Evolutionary conservation across 1,140 invertebrate genomes (phyloP).

Genomic region (Trachymyrmex septentrionalis): DNA sequence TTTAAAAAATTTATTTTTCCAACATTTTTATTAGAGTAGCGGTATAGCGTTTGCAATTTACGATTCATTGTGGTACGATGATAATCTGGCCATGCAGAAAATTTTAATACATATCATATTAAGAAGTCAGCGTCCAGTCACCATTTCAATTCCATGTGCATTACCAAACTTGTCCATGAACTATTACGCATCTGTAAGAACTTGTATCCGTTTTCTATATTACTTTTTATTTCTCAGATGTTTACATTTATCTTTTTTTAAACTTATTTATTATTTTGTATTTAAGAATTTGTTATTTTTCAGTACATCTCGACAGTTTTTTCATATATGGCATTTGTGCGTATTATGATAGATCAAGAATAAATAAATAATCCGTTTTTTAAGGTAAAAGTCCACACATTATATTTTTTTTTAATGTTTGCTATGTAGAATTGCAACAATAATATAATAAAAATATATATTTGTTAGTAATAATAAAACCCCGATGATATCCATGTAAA

Average conservation of each 20-base stretch:
- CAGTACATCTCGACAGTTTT: slow-evolving; percentile 50
- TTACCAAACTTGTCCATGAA: slow-evolving; percentile 46
- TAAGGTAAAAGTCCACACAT: neutral
- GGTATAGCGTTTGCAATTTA: slow-evolving; percentile 15
- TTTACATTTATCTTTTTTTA: neutral
- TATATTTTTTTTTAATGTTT: slow-evolving; percentile 14
- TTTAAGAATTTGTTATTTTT: neutral
- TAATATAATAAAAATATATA: neutral
- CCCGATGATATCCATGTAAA: neutral
- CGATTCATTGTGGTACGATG: slow-evolving; percentile 26
- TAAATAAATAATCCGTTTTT: neutral
- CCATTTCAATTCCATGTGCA: slow-evolving; percentile 20
- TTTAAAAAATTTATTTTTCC: neutral
- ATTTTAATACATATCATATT: slow-evolving; percentile 20
- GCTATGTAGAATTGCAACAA: neutral
- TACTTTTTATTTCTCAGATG: neutral
- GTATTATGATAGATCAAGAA: slow-evolving; percentile 23
- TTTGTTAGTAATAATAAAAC: neutral
- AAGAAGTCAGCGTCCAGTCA: slow-evolving; percentile 37
- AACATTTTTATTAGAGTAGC: slow-evolving; percentile 28
- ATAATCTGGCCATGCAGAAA: neutral
- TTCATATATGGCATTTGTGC: slow-evolving; percentile 46
- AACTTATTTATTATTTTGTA: neutral
- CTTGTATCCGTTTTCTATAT: neutral
- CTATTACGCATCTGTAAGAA: slow-evolving; percentile 48